phyloP scores from a whole-genome alignment of 2,888 invertebrate species.

The Melanostoma mellinum region DNA sequence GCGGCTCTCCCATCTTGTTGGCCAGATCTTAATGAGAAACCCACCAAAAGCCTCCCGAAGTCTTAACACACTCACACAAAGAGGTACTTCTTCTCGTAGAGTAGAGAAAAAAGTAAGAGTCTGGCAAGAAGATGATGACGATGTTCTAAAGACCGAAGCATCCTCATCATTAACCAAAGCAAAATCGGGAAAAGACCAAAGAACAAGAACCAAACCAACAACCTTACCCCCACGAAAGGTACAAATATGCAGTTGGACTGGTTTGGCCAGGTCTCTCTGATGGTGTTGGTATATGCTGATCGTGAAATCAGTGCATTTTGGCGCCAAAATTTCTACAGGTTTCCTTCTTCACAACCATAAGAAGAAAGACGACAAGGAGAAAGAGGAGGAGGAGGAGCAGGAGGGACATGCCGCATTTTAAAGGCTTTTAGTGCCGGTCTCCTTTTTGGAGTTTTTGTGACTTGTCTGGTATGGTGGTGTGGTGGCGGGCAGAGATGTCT shows the following conservation, averaged over 20 bases:
- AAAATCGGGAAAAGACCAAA: constrained; percentile 27
- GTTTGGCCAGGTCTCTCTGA: constrained; percentile 52
- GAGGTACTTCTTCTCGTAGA: not conserved
- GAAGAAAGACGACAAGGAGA: constrained; percentile 7
- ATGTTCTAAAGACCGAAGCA: constrained; percentile 25
- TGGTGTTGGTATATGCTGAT: constrained; percentile 37
- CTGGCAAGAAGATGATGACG: constrained; percentile 43
- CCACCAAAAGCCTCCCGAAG: constrained; percentile 33
- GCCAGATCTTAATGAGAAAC: constrained; percentile 69
- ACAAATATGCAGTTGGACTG: constrained; percentile 67
- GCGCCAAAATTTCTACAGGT: constrained; percentile 80
- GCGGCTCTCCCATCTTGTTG: constrained; percentile 58
- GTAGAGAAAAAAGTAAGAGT: constrained; percentile 56
- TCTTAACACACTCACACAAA: constrained; percentile 1
- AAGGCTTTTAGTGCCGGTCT: constrained; percentile 68
- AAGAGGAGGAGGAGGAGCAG: constrained; percentile 17
- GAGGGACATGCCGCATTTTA: constrained; percentile 34
- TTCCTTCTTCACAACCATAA: constrained; percentile 57
- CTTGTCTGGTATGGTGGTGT: constrained; percentile 15
- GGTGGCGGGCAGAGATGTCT: constrained; percentile 46
- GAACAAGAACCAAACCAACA: constrained; percentile 47
- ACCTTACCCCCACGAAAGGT: constrained; percentile 40
- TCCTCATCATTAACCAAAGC: constrained; percentile 35
- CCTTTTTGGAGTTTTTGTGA: constrained; percentile 29
- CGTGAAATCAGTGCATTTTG: constrained; percentile 77